Evolutionary conservation across 2,113 vertebrate genomes (phyloP).

Genomic region (Albula goreensis): DNA sequence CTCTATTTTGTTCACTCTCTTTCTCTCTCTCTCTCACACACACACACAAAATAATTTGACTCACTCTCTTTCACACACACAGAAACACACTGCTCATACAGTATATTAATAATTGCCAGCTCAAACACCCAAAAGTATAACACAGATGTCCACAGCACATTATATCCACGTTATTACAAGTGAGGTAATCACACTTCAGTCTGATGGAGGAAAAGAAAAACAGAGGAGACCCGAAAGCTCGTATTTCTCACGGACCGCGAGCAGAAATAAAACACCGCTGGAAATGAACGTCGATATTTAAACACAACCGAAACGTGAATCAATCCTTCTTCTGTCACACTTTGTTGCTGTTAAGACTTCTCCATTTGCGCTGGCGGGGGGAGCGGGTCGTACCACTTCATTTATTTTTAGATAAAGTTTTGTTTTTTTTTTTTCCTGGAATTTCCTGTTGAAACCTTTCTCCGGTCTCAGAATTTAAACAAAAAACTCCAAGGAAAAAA

Average conservation of each 20-base stretch:
- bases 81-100: no score
- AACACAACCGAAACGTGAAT: slow-evolving; percentile 1
- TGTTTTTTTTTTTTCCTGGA: slow-evolving; percentile 41
- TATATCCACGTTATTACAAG: no score
- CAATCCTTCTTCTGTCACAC: slow-evolving; percentile 2
- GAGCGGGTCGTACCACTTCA: slow-evolving; percentile 29
- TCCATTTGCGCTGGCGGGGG: slow-evolving; percentile 26
- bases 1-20: no score
- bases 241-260: slow-evolving; percentile 10
- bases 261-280: slow-evolving; percentile 14
- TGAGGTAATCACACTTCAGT: neutral
- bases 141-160: neutral
- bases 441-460: slow-evolving; percentile 30
- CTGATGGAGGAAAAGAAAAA: slow-evolving; percentile 5
- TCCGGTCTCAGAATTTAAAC: slow-evolving; percentile 7
- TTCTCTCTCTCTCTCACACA: no score
- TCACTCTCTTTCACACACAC: no score
- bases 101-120: no score
- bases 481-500: neutral
- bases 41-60: no score
- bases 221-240: neutral
- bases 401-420: slow-evolving; percentile 51
- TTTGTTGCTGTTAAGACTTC: neutral
- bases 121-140: neutral
- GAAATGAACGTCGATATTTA: slow-evolving; percentile 10